phyloP scores from a whole-genome alignment of 2,888 invertebrate species.

The Lasioglossum calceatum region DNA sequence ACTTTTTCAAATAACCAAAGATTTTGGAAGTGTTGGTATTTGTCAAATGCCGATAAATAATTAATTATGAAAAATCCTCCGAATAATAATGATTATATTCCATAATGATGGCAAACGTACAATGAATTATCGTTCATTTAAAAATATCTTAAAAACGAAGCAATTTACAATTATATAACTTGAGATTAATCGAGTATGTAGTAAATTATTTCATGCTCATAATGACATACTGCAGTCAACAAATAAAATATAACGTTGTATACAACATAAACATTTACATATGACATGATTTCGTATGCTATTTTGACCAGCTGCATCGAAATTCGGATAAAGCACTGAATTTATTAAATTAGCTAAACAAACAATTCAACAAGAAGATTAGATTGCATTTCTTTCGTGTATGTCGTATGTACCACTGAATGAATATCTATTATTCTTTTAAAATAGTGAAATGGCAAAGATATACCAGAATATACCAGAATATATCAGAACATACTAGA shows the following conservation, averaged over 20 bases:
- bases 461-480: too few relatives aligned
- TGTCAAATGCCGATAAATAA: neutral
- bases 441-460: too few relatives aligned
- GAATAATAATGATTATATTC: neutral
- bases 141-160: neutral
- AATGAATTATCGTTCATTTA: neutral
- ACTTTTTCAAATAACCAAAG: neutral
- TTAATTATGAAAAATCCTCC: neutral
- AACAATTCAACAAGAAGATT: neutral
- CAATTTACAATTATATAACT: neutral
- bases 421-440: neutral
- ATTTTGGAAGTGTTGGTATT: neutral
- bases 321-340: neutral
- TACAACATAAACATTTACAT: neutral
- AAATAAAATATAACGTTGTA: neutral
- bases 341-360: neutral
- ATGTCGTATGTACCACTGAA: neutral
- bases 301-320: neutral
- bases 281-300: neutral
- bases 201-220: neutral
- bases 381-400: neutral
- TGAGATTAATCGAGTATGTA: neutral
- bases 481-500: too few relatives aligned
- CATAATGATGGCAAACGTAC: neutral
- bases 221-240: neutral